phyloP scores from a whole-genome alignment of 2,113 vertebrate species.

The Ornithorhynchus anatinus region DNA sequence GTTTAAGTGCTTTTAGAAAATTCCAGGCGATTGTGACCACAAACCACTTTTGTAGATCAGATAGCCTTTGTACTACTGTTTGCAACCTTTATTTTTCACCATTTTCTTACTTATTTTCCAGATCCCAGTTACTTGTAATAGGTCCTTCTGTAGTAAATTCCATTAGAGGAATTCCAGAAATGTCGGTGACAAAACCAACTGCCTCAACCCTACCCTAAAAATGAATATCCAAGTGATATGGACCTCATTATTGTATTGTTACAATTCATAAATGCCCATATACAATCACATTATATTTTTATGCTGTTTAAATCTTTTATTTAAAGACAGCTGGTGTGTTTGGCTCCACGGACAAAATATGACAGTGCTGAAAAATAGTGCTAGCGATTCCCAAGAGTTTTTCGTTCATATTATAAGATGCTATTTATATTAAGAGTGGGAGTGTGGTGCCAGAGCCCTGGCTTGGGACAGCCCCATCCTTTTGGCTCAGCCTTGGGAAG shows the following conservation, averaged over 20 bases:
- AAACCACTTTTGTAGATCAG: too few species aligned
- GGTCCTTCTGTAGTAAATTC: slow-evolving; percentile 4
- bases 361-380: slow-evolving; percentile 67
- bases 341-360: slow-evolving; percentile 66
- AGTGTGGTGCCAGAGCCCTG: slow-evolving; percentile 40
- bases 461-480: slow-evolving; percentile 24
- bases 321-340: slow-evolving; percentile 66
- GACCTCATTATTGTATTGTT: slow-evolving; percentile 46
- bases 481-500: slow-evolving; percentile 30
- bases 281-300: slow-evolving; percentile 66
- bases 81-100: slow-evolving; percentile 21
- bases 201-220: slow-evolving; percentile 10
- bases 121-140: background rate
- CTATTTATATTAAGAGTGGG: slow-evolving; percentile 54
- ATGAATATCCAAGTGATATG: slow-evolving; percentile 37
- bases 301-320: slow-evolving; percentile 68
- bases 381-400: slow-evolving; percentile 68
- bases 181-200: background rate
- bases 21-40: too few species aligned
- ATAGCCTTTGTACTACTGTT: slow-evolving; percentile 24
- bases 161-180: slow-evolving; percentile 3
- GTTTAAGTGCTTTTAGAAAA: too few species aligned
- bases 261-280: slow-evolving; percentile 51
- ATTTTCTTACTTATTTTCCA: slow-evolving; percentile 14
- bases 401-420: slow-evolving; percentile 59